phyloP scores from a whole-genome alignment of 2,888 invertebrate genomes.

The Melikaiella ostensackeni region DNA sequence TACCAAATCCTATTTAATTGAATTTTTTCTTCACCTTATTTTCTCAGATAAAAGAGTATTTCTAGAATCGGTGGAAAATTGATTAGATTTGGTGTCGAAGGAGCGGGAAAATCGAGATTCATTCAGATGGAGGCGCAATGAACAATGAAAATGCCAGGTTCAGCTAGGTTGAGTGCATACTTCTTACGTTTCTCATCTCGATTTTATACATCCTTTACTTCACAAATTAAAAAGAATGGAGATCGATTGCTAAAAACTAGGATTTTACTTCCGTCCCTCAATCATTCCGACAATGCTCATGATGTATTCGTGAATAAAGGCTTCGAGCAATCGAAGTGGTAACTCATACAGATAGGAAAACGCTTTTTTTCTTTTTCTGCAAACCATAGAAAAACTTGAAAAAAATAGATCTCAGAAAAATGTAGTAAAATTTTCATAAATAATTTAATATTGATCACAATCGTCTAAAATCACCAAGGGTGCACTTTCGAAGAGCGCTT shows the following conservation, averaged over 20 bases:
- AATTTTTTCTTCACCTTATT: neutral
- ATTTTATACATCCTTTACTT: constrained; percentile 1
- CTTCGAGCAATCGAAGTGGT: neutral
- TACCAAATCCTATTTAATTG: too few species aligned
- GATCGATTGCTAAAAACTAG: neutral
- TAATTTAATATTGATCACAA: too few species aligned
- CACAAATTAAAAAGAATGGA: constrained; percentile 1
- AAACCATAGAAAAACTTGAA: neutral
- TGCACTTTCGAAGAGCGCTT: too few species aligned
- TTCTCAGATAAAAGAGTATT: neutral
- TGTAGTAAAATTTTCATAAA: too few species aligned
- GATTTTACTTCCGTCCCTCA: neutral
- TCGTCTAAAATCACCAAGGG: too few species aligned
- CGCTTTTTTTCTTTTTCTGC: too few species aligned
- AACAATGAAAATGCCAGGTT: constrained; percentile 48
- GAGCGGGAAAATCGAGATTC: constrained; percentile 55
- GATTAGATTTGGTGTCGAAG: constrained; percentile 14
- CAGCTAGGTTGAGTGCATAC: neutral
- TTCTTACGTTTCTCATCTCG: constrained; percentile 13
- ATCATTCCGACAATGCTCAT: neutral
- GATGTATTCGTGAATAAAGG: neutral
- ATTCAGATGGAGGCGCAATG: constrained; percentile 55
- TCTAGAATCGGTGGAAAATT: neutral
- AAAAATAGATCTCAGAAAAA: too few species aligned
- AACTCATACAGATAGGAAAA: neutral